These are phyloP conservation scores for Melieria crassipennis DNA, from an alignment of 2,888 invertebrate genomes.

Conservation along the genomic window DNA sequence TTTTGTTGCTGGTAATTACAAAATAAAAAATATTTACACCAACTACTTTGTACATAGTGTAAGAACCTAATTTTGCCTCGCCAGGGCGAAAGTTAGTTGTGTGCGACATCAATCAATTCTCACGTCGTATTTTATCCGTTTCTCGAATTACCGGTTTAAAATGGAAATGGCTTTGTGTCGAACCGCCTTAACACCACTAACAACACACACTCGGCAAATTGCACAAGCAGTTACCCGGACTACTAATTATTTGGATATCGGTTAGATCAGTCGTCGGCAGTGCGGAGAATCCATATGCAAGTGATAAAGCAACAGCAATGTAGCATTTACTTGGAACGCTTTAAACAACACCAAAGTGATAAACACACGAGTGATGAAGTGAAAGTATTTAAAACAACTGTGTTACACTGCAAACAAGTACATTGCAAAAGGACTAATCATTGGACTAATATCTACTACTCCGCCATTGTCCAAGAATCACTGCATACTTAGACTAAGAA, in stretches of 20 bases:
- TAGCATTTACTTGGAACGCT: no score
- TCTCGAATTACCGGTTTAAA: constrained; percentile 45
- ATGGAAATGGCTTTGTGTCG: constrained; percentile 45
- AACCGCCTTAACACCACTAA: constrained; percentile 32
- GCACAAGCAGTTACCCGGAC: constrained; percentile 49
- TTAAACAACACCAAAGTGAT: no score
- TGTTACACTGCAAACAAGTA: no score
- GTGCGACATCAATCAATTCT: constrained; percentile 35
- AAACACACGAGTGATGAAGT: no score
- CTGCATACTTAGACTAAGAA: no score
- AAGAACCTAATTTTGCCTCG: constrained; percentile 1
- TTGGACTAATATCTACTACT: no score
- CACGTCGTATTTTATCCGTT: constrained; percentile 48
- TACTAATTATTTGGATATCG: constrained; percentile 55
- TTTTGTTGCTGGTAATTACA: constrained; percentile 62
- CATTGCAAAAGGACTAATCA: no score
- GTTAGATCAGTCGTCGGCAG: constrained; percentile 48
- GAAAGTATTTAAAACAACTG: no score
- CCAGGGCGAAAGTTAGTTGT: no score
- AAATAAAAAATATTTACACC: not conserved
- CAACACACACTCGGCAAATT: constrained; percentile 22
- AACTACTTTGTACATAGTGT: constrained; percentile 20
- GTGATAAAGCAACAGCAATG: constrained; percentile 41
- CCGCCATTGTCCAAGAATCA: no score
- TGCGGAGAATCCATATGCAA: constrained; percentile 53